phyloP scores from a whole-genome alignment of 2,888 invertebrate species.

The Limnephilus auricula region DNA sequence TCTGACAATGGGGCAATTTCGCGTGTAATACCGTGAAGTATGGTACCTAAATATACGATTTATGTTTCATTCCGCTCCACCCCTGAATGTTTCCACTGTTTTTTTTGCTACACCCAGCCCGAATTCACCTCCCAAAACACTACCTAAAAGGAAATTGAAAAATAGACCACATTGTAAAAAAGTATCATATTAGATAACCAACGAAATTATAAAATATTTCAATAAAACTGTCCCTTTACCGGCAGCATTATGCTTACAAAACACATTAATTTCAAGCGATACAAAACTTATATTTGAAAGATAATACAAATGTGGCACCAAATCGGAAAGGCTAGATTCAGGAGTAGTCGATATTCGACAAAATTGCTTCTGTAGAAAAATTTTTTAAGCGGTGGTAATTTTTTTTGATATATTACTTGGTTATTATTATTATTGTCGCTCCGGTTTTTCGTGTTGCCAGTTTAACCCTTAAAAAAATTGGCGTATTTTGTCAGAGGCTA shows the following conservation, averaged over 20 bases:
- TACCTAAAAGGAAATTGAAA: neutral
- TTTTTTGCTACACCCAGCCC: constrained; percentile 4
- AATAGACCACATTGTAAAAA: neutral
- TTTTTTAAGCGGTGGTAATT: neutral
- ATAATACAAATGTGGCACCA: constrained; percentile 12
- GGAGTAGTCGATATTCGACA: neutral
- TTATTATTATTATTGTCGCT: constrained; percentile 39
- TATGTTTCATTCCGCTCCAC: constrained; percentile 64
- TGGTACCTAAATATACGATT: constrained; percentile 65
- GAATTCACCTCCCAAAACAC: neutral
- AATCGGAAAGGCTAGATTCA: neutral
- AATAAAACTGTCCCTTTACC: neutral
- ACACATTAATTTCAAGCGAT: neutral
- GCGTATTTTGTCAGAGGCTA: too few relatives aligned
- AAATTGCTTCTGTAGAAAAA: neutral
- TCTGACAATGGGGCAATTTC: constrained; percentile 67
- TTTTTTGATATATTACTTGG: neutral
- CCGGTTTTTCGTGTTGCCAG: constrained; percentile 53
- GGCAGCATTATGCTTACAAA: neutral
- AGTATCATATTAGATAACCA: neutral
- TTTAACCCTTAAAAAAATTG: too few relatives aligned
- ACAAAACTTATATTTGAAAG: neutral
- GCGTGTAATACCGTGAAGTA: constrained; percentile 72
- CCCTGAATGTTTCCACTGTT: constrained; percentile 41
- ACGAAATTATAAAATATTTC: neutral